Percentiles rank a stretch among this genome's conserved stretches.
Conservation (phyloP, 2,888 invertebrate species). For the Microdon myrmicae region DNA sequence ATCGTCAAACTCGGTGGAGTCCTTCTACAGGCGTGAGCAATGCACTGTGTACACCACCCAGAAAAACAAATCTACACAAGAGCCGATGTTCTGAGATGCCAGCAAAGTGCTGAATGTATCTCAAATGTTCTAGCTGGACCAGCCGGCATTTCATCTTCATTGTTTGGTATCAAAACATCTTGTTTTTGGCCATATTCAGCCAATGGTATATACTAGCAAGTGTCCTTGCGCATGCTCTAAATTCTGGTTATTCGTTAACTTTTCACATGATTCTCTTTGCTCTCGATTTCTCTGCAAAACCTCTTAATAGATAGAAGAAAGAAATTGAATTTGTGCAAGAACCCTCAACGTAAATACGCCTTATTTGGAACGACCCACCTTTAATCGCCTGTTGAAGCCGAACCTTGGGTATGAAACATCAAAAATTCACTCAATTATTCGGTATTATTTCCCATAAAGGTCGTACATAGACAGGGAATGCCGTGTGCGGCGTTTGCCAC, state of each 20-base stretch:
- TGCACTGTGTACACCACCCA: slow-evolving; percentile 28
- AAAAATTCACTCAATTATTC: too few species aligned
- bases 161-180: slow-evolving; percentile 18
- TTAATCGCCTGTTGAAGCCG: slow-evolving; percentile 52
- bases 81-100: slow-evolving; percentile 13
- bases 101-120: slow-evolving; percentile 37
- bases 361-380: slow-evolving; percentile 44
- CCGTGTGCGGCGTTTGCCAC: too few species aligned
- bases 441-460: too few species aligned
- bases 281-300: background rate
- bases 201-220: background rate
- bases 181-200: slow-evolving; percentile 38
- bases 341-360: slow-evolving; percentile 36
- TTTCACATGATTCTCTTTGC: slow-evolving; percentile 3
- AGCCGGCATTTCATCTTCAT: slow-evolving; percentile 38
- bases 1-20: slow-evolving; percentile 19
- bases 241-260: slow-evolving; percentile 24
- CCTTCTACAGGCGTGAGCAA: slow-evolving; percentile 25
- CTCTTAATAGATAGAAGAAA: background rate
- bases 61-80: slow-evolving; percentile 14
- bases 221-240: slow-evolving; percentile 31
- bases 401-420: too few species aligned
- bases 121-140: slow-evolving; percentile 1
- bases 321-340: slow-evolving; percentile 28
- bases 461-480: too few species aligned